Evolutionary conservation across 2,888 invertebrate species (phyloP).

Genomic region (Ichneumon xanthorius): DNA sequence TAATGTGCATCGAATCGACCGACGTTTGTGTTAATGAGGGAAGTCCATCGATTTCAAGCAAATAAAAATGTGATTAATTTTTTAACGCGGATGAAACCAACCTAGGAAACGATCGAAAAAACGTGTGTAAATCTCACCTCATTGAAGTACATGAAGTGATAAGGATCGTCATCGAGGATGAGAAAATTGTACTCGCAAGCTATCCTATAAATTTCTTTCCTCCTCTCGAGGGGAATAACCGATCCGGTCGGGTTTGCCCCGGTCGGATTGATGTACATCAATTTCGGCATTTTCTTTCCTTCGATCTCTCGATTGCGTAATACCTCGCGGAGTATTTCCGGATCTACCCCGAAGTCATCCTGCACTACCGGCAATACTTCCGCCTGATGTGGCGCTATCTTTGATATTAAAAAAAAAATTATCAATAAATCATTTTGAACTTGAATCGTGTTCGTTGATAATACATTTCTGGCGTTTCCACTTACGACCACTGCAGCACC

Average conservation of each 20-base stretch:
- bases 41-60: neutral
- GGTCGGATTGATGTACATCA: constrained; percentile 91
- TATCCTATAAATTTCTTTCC: constrained; percentile 90
- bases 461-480: constrained; percentile 63
- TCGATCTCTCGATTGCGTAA: constrained; percentile 85
- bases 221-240: constrained; percentile 88
- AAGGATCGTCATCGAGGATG: constrained; percentile 94
- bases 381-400: constrained; percentile 90
- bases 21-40: neutral
- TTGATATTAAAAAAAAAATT: neutral
- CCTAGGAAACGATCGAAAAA: too few relatives aligned
- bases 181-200: constrained; percentile 92
- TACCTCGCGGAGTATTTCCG: constrained; percentile 87
- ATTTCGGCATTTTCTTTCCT: constrained; percentile 89
- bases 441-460: neutral
- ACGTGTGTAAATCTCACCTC: constrained; percentile 84
- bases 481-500: constrained; percentile 90
- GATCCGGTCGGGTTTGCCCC: constrained; percentile 92
- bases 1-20: neutral
- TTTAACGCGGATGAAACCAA: neutral
- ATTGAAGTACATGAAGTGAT: constrained; percentile 91
- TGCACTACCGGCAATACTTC: constrained; percentile 89
- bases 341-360: constrained; percentile 89
- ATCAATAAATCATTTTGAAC: too few relatives aligned
- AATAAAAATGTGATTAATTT: neutral